Evolutionary conservation across 2,888 invertebrate genomes (phyloP).

Genomic region (Dusona sp.): DNA sequence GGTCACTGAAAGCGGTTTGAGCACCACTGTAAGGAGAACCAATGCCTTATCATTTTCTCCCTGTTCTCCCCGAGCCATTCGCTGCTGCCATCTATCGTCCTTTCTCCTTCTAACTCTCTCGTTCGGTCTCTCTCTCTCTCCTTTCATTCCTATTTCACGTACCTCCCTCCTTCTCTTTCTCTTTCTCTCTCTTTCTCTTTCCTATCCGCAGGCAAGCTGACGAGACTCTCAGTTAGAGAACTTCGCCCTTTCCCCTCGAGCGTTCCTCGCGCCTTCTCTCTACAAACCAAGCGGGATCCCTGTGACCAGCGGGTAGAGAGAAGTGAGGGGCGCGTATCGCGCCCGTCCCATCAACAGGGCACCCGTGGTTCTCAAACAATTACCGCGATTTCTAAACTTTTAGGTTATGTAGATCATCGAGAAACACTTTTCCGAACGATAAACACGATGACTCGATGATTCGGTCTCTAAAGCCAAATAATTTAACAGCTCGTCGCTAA

Average conservation of each 20-base stretch:
- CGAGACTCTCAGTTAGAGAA: slow-evolving; percentile 32
- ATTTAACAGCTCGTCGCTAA: neutral
- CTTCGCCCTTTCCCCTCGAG: slow-evolving; percentile 29
- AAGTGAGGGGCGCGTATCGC: slow-evolving; percentile 62
- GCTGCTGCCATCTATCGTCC: slow-evolving; percentile 58
- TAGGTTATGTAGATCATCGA: slow-evolving; percentile 56
- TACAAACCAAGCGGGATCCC: slow-evolving; percentile 28
- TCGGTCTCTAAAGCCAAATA: too few species aligned
- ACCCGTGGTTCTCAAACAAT: slow-evolving; percentile 65
- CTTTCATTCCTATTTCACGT: slow-evolving; percentile 63
- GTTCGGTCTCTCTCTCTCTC: slow-evolving; percentile 46
- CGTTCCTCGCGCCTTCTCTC: slow-evolving; percentile 6
- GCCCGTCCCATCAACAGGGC: slow-evolving; percentile 66
- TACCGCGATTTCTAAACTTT: slow-evolving; percentile 12
- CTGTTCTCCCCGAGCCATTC: slow-evolving; percentile 58
- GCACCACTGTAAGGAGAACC: slow-evolving; percentile 68
- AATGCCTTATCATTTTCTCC: slow-evolving; percentile 68
- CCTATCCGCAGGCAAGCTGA: slow-evolving; percentile 10
- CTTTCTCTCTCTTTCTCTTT: slow-evolving; percentile 40
- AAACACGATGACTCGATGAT: neutral
- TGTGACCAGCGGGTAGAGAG: slow-evolving; percentile 32
- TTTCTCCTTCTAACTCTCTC: slow-evolving; percentile 24
- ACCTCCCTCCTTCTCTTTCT: slow-evolving; percentile 40
- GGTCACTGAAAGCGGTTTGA: slow-evolving; percentile 56
- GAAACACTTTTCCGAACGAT: neutral